These are phyloP conservation scores for Penelope pileata DNA, from an alignment of 2,113 vertebrate species.

Conservation along the genomic window DNA sequence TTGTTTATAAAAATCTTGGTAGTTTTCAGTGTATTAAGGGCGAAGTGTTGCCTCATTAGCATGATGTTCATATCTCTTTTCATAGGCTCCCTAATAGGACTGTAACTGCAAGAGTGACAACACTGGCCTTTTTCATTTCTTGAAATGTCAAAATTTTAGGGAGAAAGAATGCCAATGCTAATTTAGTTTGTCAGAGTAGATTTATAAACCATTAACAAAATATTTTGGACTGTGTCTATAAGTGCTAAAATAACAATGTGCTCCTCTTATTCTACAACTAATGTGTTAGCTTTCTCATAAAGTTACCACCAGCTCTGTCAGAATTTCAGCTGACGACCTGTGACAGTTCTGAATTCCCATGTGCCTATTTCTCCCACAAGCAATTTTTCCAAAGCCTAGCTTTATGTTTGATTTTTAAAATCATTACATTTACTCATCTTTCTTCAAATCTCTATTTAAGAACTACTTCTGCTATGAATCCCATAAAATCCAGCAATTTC, in stretches of 20 bases:
- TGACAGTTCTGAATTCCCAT: background rate
- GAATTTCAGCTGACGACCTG: background rate
- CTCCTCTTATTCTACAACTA: accelerated
- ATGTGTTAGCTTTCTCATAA: background rate
- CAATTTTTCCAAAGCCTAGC: background rate
- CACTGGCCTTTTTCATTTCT: background rate
- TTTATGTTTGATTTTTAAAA: background rate
- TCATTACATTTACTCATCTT: background rate
- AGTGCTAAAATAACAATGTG: background rate
- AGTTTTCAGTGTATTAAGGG: background rate
- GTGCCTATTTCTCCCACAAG: background rate
- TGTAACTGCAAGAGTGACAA: background rate
- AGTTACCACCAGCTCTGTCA: background rate
- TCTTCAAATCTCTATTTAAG: constrained; percentile 5
- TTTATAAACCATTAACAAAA: background rate
- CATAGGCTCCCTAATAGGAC: background rate
- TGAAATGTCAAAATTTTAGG: background rate
- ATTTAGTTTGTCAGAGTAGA: background rate
- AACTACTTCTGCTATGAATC: background rate
- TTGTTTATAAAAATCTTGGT: background rate
- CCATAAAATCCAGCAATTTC: background rate
- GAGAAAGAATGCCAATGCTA: background rate
- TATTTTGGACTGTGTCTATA: background rate
- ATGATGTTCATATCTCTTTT: background rate
- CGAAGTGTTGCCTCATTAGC: background rate